These are phyloP conservation scores for Oreonectes daqikongensis DNA, from an alignment of 2,797 vertebrate genomes.

Conservation along the genomic window DNA sequence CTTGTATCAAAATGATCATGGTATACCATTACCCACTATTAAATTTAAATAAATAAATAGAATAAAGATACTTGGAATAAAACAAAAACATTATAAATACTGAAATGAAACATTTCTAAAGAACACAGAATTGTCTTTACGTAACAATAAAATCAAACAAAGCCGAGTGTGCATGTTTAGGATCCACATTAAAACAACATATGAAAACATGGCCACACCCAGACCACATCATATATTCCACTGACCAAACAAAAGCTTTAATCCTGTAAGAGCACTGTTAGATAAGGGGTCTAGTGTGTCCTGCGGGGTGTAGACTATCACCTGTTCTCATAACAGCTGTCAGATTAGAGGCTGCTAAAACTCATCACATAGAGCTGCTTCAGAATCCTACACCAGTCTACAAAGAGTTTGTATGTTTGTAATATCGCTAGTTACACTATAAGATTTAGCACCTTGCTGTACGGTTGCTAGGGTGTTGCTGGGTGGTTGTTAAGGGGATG, in stretches of 20 bases:
- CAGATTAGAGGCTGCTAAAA: neutral
- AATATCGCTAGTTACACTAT: neutral
- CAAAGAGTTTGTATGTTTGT: neutral
- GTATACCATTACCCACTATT: too few species aligned
- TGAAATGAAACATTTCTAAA: neutral
- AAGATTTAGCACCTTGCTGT: neutral
- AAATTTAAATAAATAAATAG: too few species aligned
- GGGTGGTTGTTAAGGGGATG: neutral
- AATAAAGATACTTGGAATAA: too few species aligned
- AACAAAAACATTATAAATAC: too few species aligned
- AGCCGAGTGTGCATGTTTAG: neutral
- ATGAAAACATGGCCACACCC: neutral
- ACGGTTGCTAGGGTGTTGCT: neutral
- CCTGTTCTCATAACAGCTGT: conserved; percentile 35
- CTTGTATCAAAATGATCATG: too few species aligned
- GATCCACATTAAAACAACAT: neutral
- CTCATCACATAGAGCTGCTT: neutral
- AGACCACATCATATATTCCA: neutral
- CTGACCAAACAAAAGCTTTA: conserved; percentile 20
- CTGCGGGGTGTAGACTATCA: conserved; percentile 17
- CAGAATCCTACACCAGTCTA: conserved; percentile 1
- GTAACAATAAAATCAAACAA: too few species aligned
- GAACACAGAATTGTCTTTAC: too few species aligned
- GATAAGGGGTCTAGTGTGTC: conserved; percentile 32
- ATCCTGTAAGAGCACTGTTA: conserved; percentile 11